Base-by-base conservation (phyloP, 2,797 vertebrate species). In the Pristis pectinata region DNA sequence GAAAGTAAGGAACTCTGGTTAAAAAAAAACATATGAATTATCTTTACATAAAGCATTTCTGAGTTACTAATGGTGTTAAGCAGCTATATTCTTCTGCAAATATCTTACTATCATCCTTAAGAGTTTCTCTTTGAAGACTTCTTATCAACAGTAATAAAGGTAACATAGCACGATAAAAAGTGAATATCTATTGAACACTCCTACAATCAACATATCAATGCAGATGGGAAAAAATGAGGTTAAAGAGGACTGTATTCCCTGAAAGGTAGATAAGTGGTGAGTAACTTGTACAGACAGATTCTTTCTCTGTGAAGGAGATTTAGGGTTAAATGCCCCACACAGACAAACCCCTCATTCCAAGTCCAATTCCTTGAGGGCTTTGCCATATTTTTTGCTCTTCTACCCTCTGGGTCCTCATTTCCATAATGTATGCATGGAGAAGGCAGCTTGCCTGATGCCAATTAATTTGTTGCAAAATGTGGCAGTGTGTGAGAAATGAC, bases 381-480 rank as follows among this genome's bases (percentile, higher is more conserved):
- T 93, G 92, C 64, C 67, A 93, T 41, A 53, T 53, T 67, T 91
- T 91, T 10, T 93, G 92, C 92, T 53, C 67, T 49, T 93, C 70
- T 30, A 72, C 67, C 92, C 67, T 53, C 92, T 24, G 41, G 41
- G 41, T 93, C 67, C 92, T 74, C 64, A 93, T 93, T 93, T 93
- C 92, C 92, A 93, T 93, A 93, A 93, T 74, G 7, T 74, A 93
- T 93, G 92, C 92, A 74, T 49, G 67, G 44, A 93, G 67, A 93
- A 93, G 70, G 92, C 64, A 64, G 67, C 27, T 93, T 53, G 92
- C 92, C 92, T 74, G 92, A 74, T 74, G 67, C 92, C 92, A 93
- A 74, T 93, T 93, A 93, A 93, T 93, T 93, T 93, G 92, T 74
- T 93, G 70, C 70, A 93, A 93, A 93, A 74, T 93, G 41, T 70